Evolutionary conservation across 2,888 invertebrate genomes (phyloP).

Genomic region (Notodonta dromedarius): DNA sequence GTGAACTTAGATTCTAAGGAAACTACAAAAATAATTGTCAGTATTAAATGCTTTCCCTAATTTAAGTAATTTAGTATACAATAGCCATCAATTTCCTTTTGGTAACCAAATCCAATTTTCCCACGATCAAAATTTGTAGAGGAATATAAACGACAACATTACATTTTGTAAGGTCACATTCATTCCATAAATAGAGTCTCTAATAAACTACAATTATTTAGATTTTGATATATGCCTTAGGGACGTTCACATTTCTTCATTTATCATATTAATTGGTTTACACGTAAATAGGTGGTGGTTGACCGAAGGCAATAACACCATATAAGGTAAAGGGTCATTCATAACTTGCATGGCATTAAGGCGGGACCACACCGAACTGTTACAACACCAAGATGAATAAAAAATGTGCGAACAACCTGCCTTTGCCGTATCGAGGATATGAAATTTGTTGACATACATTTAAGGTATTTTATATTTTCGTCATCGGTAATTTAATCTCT

Average conservation of each 20-base stretch:
- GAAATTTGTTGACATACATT: slow-evolving; percentile 55
- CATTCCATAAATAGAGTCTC: slow-evolving; percentile 1
- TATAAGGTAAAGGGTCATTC: slow-evolving; percentile 64
- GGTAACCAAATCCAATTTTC: not conserved
- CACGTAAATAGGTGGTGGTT: slow-evolving; percentile 35
- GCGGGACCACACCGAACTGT: slow-evolving; percentile 37
- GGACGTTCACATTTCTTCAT: not conserved
- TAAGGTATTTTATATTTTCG: slow-evolving; percentile 45
- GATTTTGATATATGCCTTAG: too few relatives aligned
- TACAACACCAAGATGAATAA: slow-evolving; percentile 56
- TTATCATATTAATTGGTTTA: slow-evolving; percentile 21
- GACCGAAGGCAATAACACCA: slow-evolving; percentile 40
- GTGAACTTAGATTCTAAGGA: too few relatives aligned
- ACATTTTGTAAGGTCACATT: too few relatives aligned
- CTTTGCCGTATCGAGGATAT: slow-evolving; percentile 48
- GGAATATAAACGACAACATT: slow-evolving; percentile 9
- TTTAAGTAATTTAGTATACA: not conserved
- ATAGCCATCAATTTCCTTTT: not conserved
- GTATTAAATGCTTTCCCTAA: too few relatives aligned
- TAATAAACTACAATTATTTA: too few relatives aligned
- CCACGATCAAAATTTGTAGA: not conserved
- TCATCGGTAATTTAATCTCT: slow-evolving; percentile 45
- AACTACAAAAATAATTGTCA: too few relatives aligned
- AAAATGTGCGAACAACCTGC: slow-evolving; percentile 62
- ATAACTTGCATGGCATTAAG: slow-evolving; percentile 41